A percentile compares a stretch with the other conserved stretches of the same genome.
Conservation (phyloP, 2,113 vertebrate species). For the Pyrgilauda ruficollis region DNA sequence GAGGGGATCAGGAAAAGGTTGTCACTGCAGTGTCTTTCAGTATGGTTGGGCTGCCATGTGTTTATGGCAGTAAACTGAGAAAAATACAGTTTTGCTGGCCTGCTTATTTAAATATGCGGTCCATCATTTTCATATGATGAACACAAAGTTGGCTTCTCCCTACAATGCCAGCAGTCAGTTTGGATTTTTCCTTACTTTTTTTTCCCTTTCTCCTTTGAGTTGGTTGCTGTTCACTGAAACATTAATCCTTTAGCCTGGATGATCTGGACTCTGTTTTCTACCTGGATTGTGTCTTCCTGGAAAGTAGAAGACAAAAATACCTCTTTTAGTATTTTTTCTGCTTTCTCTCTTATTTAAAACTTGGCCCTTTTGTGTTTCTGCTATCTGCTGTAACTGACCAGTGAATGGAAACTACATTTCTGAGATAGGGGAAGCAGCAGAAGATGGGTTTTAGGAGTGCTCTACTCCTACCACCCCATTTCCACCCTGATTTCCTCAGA, state of each 20-base stretch:
- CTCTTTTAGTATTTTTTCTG: neutral
- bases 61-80: neutral
- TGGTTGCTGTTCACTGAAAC: neutral
- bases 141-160: neutral
- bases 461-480: neutral
- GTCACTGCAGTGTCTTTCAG: neutral
- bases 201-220: neutral
- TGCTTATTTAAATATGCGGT: neutral
- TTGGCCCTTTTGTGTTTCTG: neutral
- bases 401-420: neutral
- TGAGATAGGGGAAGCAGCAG: neutral
- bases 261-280: neutral
- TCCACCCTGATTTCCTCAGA: neutral
- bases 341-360: neutral
- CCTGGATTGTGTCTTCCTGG: neutral
- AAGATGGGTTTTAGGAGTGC: neutral
- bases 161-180: no score
- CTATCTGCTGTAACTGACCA: neutral
- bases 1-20: neutral
- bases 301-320: neutral
- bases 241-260: neutral
- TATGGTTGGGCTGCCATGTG: accelerated
- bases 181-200: neutral
- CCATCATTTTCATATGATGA: neutral
- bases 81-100: accelerated